These are phyloP conservation scores for Zelleria hepariella DNA, from an alignment of 2,888 invertebrate genomes.

Conservation along the genomic window DNA sequence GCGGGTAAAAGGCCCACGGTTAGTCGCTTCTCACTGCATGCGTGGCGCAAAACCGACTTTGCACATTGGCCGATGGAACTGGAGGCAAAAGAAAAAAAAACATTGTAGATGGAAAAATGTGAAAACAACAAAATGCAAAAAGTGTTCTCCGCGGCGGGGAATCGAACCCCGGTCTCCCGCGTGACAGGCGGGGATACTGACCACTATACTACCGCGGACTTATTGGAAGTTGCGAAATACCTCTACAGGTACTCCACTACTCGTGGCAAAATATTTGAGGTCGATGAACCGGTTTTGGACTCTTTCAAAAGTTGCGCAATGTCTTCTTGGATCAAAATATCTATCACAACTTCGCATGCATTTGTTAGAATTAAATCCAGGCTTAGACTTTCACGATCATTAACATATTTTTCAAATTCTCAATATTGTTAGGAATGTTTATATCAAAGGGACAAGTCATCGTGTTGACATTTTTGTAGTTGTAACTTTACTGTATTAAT, in stretches of 20 bases:
- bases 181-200: slow-evolving; percentile 73
- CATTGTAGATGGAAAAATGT: too few relatives aligned
- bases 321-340: too few relatives aligned
- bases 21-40: slow-evolving; percentile 69
- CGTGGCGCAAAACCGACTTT: slow-evolving; percentile 66
- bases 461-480: too few relatives aligned
- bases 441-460: too few relatives aligned
- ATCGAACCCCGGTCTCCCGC: slow-evolving; percentile 68
- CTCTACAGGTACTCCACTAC: not conserved
- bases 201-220: slow-evolving; percentile 66
- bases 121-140: not conserved
- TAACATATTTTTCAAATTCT: too few relatives aligned
- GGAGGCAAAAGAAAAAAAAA: slow-evolving; percentile 38
- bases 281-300: not conserved
- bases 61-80: slow-evolving; percentile 66
- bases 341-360: not conserved
- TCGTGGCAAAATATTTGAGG: not conserved
- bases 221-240: slow-evolving; percentile 16
- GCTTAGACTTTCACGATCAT: too few relatives aligned
- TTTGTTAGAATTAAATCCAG: not conserved
- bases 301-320: not conserved
- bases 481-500: too few relatives aligned
- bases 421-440: too few relatives aligned
- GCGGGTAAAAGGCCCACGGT: slow-evolving; percentile 77
- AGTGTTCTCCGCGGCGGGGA: slow-evolving; percentile 16